phyloP scores from a whole-genome alignment of 1,140 invertebrate genomes.

The Bombus sylvicola region DNA sequence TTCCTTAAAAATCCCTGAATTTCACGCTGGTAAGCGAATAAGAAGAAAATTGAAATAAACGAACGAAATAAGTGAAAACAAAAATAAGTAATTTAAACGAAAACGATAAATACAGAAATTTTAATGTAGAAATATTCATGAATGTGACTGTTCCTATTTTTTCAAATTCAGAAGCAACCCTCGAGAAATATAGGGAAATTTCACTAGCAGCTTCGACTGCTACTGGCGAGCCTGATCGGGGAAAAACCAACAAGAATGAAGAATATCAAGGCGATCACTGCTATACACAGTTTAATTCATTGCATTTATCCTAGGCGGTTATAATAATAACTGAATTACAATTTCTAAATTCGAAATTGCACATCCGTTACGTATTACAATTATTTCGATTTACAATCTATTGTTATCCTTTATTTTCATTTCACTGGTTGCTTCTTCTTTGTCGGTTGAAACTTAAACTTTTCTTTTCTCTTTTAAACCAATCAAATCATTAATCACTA shows the following conservation, averaged over 20 bases:
- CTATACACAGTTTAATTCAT: slow-evolving; percentile 20
- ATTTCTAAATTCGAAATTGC: slow-evolving; percentile 8
- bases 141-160: neutral
- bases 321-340: slow-evolving; percentile 15
- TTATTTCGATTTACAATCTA: neutral
- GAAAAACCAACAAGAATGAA: neutral
- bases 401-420: neutral
- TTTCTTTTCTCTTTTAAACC: neutral
- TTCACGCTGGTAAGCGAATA: neutral
- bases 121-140: neutral
- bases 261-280: neutral
- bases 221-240: no score
- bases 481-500: neutral
- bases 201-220: neutral
- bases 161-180: neutral
- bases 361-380: slow-evolving; percentile 4
- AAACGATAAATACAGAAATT: neutral
- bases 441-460: neutral
- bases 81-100: neutral
- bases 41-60: neutral
- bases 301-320: slow-evolving; percentile 3
- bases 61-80: neutral
- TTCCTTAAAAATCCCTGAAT: slow-evolving; percentile 32
- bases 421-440: neutral
- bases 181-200: neutral